Conservation (phyloP, 2,113 vertebrate species). For the Rousettus leschenaultii region DNA sequence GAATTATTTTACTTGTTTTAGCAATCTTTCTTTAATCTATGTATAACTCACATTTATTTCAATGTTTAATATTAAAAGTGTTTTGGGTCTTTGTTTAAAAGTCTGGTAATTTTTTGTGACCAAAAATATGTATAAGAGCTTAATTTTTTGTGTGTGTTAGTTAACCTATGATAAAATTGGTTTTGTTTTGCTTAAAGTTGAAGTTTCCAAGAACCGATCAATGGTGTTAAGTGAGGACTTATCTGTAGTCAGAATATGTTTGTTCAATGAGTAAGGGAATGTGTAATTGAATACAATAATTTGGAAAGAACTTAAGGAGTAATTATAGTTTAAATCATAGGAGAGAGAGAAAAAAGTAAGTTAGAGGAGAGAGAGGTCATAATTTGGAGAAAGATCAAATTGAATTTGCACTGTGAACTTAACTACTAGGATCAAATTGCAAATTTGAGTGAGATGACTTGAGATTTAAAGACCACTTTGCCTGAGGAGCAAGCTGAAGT, state of each 20-base stretch:
- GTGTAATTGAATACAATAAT: neutral
- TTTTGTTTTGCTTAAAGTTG: neutral
- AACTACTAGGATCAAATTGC: neutral
- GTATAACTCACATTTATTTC: neutral
- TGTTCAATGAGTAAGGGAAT: neutral
- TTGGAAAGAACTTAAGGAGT: neutral
- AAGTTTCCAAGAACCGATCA: neutral
- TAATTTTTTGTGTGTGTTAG: neutral
- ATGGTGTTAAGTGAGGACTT: neutral
- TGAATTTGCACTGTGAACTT: neutral
- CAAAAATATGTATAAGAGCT: neutral
- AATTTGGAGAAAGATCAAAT: neutral
- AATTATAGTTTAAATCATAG: neutral
- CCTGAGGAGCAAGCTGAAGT: neutral
- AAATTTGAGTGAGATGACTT: neutral
- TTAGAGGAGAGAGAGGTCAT: neutral
- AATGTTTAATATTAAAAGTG: neutral
- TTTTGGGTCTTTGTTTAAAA: neutral
- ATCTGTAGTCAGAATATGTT: neutral
- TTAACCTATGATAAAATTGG: neutral
- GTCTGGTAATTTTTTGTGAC: neutral
- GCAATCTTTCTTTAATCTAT: neutral
- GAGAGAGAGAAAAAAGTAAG: neutral
- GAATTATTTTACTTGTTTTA: neutral
- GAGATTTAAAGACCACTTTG: neutral